phyloP scores from a whole-genome alignment of 2,888 invertebrate species.

The Melanchra persicariae region DNA sequence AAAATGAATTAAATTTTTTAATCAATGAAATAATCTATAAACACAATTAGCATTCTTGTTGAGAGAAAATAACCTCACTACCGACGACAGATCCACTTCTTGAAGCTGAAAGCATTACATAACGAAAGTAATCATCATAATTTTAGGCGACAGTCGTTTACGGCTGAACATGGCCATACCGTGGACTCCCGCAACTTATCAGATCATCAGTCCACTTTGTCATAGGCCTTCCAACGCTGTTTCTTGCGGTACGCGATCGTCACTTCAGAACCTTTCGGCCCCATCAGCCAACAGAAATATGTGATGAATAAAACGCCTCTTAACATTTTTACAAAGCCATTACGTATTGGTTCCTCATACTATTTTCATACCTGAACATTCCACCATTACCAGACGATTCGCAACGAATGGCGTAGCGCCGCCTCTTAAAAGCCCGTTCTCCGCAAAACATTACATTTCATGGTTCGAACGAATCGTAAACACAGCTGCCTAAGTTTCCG shows the following conservation, averaged over 20 bases:
- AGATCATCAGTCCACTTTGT: not conserved
- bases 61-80: too few species aligned
- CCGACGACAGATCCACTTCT: too few species aligned
- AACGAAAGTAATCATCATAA: too few species aligned
- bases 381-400: slow-evolving; percentile 22
- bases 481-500: slow-evolving; percentile 56
- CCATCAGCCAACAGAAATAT: not conserved
- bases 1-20: too few species aligned
- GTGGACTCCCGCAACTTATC: not conserved
- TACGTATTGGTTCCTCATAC: not conserved
- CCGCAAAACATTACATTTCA: slow-evolving; percentile 52
- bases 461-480: slow-evolving; percentile 54
- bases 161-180: not conserved
- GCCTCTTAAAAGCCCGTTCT: slow-evolving; percentile 33
- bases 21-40: too few species aligned
- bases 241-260: not conserved
- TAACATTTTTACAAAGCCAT: not conserved
- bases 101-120: too few species aligned
- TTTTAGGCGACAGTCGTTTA: too few species aligned
- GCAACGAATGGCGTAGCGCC: slow-evolving; percentile 47
- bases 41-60: too few species aligned
- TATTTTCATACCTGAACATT: slow-evolving; percentile 34
- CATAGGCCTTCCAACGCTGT: not conserved
- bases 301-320: not conserved
- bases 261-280: not conserved